Conservation (phyloP, 2,888 invertebrate species). For the Chrysomela aeneicollis region DNA sequence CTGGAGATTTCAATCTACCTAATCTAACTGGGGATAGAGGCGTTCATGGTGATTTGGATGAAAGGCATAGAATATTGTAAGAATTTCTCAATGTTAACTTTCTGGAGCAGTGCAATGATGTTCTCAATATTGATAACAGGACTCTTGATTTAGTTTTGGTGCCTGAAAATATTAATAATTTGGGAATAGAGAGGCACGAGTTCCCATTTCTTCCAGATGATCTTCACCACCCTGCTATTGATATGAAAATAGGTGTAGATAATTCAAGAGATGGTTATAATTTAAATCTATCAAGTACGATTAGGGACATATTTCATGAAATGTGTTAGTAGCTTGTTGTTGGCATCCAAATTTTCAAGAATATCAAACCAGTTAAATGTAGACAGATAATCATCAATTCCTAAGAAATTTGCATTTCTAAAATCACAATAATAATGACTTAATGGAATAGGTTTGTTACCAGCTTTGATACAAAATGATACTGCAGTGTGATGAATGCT, state of each 20-base stretch:
- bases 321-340: no score
- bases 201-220: neutral
- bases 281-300: neutral
- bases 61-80: neutral
- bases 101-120: neutral
- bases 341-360: no score
- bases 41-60: neutral
- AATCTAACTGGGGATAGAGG: neutral
- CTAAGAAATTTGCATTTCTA: no score
- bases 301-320: no score
- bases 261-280: neutral
- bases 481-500: no score
- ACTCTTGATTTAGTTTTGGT: conserved; percentile 1
- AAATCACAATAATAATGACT: no score
- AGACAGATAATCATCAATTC: no score
- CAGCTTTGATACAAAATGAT: no score
- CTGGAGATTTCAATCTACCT: neutral
- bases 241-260: neutral
- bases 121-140: neutral
- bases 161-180: neutral
- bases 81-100: neutral
- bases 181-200: neutral
- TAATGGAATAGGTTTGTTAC: no score
- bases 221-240: neutral
- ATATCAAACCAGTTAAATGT: no score